Evolutionary conservation across 2,113 vertebrate genomes (phyloP).

Genomic region (Aleadryas rufinucha): DNA sequence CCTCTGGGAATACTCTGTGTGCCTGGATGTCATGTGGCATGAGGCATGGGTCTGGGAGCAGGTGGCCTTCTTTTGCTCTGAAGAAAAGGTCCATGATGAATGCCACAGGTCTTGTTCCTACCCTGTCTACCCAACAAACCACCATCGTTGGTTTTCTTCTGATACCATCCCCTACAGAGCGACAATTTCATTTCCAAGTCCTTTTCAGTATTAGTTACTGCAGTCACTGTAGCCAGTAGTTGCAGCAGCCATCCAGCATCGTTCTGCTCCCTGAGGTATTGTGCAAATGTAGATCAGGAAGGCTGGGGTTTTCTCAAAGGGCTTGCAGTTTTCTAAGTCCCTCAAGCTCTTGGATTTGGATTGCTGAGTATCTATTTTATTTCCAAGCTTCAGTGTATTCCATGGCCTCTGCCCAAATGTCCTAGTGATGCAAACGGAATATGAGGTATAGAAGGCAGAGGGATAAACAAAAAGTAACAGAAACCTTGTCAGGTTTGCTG

Average conservation of each 20-base stretch:
- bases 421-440: background rate
- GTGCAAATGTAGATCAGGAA: background rate
- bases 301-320: background rate
- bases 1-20: background rate
- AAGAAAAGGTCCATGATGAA: background rate
- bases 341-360: background rate
- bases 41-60: background rate
- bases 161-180: background rate
- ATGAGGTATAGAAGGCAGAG: background rate
- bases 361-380: background rate
- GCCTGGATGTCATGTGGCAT: background rate
- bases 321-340: background rate
- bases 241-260: accelerated
- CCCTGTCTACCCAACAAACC: background rate
- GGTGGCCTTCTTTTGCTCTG: background rate
- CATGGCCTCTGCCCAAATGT: background rate
- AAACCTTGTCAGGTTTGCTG: background rate
- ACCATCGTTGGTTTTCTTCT: accelerated
- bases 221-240: background rate
- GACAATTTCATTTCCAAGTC: background rate
- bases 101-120: background rate
- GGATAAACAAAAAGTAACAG: background rate
- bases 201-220: background rate
- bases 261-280: background rate
- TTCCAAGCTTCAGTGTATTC: background rate